phyloP scores from a whole-genome alignment of 2,888 invertebrate genomes.

The Cataglyphis altisquamis region DNA sequence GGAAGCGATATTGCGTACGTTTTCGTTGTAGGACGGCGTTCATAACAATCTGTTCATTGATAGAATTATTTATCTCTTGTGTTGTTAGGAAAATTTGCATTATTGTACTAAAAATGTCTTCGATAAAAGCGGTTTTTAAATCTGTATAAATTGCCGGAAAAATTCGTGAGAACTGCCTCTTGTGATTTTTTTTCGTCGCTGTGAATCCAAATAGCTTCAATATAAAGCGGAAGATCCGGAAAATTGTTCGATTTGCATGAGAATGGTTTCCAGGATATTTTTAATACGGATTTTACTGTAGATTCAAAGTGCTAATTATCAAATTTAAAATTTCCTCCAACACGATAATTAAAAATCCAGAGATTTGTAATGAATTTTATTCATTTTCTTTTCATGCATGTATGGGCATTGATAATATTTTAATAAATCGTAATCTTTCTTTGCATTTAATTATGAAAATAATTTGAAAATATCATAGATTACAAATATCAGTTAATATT shows the following conservation, averaged over 20 bases:
- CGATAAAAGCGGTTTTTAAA: background rate
- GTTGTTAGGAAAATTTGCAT: background rate
- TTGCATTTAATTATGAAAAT: no score
- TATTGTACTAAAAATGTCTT: background rate
- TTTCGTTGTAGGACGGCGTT: background rate
- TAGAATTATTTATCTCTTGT: background rate
- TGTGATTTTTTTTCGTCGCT: background rate
- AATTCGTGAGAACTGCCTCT: background rate
- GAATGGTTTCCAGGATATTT: background rate
- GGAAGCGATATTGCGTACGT: background rate
- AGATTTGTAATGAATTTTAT: background rate
- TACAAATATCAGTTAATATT: no score
- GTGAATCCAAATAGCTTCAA: conserved; percentile 1
- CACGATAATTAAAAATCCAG: background rate
- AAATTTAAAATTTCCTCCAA: background rate
- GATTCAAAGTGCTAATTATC: background rate
- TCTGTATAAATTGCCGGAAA: background rate
- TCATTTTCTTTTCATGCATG: background rate
- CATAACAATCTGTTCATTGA: conserved; percentile 11
- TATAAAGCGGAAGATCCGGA: background rate
- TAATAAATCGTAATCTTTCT: no score
- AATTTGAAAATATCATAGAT: no score
- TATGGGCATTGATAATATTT: no score
- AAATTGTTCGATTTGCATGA: conserved; percentile 13
- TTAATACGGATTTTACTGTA: background rate